Evolutionary conservation across 2,888 invertebrate genomes (phyloP).

Genomic region (Diogma glabrata): DNA sequence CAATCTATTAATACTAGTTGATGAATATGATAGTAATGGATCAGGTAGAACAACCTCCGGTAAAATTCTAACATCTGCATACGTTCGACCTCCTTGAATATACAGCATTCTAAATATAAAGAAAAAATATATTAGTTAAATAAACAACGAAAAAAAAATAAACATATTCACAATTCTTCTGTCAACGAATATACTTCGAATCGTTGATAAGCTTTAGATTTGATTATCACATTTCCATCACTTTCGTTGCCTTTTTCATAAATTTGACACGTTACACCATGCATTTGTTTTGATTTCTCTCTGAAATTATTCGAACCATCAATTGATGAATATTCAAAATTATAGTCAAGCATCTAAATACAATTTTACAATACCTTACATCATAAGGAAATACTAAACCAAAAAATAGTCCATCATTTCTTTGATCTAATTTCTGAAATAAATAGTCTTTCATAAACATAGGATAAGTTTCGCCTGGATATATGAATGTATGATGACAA

Average conservation of each 20-base stretch:
- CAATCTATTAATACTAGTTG: slow-evolving; percentile 37
- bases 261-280: slow-evolving; percentile 36
- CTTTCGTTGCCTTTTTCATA: slow-evolving; percentile 31
- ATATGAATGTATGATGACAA: slow-evolving; percentile 48
- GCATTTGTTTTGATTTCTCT: slow-evolving; percentile 20
- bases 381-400: slow-evolving; percentile 30
- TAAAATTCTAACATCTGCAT: slow-evolving; percentile 52
- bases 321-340: no score
- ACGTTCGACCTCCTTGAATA: slow-evolving; percentile 23
- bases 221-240: slow-evolving; percentile 42
- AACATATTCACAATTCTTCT: not conserved
- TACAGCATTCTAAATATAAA: not conserved
- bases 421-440: slow-evolving; percentile 26
- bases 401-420: slow-evolving; percentile 31
- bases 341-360: no score
- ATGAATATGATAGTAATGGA: slow-evolving; percentile 39
- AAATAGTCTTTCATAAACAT: slow-evolving; percentile 44
- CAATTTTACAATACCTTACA: no score
- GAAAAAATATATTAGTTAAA: not conserved
- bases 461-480: slow-evolving; percentile 72
- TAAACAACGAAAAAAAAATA: not conserved
- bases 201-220: slow-evolving; percentile 66
- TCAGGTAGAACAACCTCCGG: slow-evolving; percentile 52
- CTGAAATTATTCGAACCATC: no score
- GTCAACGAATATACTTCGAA: slow-evolving; percentile 44